Evolutionary conservation across 2,888 invertebrate species (phyloP).

Genomic region (Drosophila picticornis): DNA sequence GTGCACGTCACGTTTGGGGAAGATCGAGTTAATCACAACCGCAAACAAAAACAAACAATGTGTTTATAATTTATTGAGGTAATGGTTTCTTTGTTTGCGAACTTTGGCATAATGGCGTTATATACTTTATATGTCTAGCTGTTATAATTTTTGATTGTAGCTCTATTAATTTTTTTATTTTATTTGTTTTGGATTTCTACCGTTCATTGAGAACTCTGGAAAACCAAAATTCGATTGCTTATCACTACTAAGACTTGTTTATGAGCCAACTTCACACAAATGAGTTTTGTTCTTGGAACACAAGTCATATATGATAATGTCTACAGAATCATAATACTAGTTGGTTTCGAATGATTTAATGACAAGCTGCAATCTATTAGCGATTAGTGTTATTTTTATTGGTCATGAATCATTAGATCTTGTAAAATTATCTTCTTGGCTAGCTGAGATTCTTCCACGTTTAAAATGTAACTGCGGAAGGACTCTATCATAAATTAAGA

Average conservation of each 20-base stretch:
- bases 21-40: conserved; percentile 27
- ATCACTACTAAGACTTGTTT: conserved; percentile 38
- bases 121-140: conserved; percentile 28
- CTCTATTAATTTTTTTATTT: conserved; percentile 14
- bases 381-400: neutral
- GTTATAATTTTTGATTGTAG: conserved; percentile 37
- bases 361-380: conserved; percentile 6
- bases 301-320: neutral
- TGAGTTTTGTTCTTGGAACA: conserved; percentile 26
- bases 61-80: conserved; percentile 29
- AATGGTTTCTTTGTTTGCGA: conserved; percentile 24
- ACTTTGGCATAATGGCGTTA: conserved; percentile 11
- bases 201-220: conserved; percentile 44
- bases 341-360: conserved; percentile 34
- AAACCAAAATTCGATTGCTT: conserved; percentile 39
- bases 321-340: neutral
- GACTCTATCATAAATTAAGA: neutral
- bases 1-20: conserved; percentile 36
- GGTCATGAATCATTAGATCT: neutral
- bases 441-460: conserved; percentile 38
- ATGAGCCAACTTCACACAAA: conserved; percentile 20
- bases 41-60: conserved; percentile 16
- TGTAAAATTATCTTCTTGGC: conserved; percentile 30
- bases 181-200: conserved; percentile 35
- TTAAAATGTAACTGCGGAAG: neutral